Evolutionary conservation across 2,888 invertebrate genomes (phyloP).

Genomic region (Pteria penguin): DNA sequence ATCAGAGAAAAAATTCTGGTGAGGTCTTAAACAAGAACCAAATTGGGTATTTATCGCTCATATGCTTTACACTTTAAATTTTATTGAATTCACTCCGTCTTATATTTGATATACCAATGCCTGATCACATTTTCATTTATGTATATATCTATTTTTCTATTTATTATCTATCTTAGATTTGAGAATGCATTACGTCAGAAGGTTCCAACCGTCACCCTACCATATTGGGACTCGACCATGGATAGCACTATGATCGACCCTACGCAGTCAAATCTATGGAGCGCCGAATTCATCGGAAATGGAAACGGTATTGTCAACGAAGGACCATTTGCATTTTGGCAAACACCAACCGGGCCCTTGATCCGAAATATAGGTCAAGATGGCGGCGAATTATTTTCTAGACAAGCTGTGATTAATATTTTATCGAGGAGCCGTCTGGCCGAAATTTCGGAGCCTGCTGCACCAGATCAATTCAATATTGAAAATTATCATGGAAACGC

Average conservation of each 20-base stretch:
- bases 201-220: constrained; percentile 55
- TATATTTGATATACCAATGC: no score
- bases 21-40: no score
- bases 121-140: no score
- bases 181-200: constrained; percentile 64
- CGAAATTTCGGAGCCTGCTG: constrained; percentile 56
- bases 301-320: constrained; percentile 57
- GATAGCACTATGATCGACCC: constrained; percentile 55
- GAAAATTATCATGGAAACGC: constrained; percentile 61
- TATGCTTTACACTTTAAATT: no score
- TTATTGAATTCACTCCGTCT: no score
- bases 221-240: constrained; percentile 65
- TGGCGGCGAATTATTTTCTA: constrained; percentile 59
- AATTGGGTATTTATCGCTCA: no score
- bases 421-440: constrained; percentile 49
- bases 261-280: constrained; percentile 55
- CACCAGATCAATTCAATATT: constrained; percentile 52
- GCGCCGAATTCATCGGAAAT: constrained; percentile 56
- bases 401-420: constrained; percentile 53
- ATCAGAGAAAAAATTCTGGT: no score
- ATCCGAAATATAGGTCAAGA: constrained; percentile 58
- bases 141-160: no score
- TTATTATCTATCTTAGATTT: constrained; percentile 44
- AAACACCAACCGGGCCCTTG: constrained; percentile 56
- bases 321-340: constrained; percentile 61